A percentile compares a stretch with the other conserved stretches of the same genome.
These are phyloP conservation scores for Parasteatoda tepidariorum DNA, from an alignment of 1,140 invertebrate genomes.

Conservation along the genomic window DNA sequence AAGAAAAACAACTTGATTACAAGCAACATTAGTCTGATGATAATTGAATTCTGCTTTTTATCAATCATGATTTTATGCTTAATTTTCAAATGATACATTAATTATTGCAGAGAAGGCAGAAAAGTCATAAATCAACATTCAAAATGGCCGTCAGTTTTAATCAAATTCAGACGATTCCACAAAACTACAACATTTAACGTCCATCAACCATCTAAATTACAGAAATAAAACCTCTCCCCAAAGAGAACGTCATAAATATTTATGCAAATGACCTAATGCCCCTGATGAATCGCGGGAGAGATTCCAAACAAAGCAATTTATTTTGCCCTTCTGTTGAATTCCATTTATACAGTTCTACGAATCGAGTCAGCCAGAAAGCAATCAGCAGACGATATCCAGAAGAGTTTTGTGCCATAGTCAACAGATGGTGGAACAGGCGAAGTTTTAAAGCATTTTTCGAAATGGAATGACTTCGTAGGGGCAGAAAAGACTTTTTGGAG, in stretches of 20 bases:
- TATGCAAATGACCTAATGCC: neutral
- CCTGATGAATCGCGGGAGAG: neutral
- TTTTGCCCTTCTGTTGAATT: neutral
- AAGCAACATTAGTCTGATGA: too few species aligned
- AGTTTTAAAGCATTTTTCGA: neutral
- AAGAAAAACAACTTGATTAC: too few species aligned
- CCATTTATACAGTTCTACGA: neutral
- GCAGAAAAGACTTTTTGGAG: neutral
- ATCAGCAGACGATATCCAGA: constrained; percentile 43
- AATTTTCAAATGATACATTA: too few species aligned
- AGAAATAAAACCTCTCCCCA: neutral
- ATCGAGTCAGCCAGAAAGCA: neutral
- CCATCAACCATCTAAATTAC: neutral
- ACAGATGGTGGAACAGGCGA: neutral
- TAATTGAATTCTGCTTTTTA: too few species aligned
- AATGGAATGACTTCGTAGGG: neutral
- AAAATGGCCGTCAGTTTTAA: too few species aligned
- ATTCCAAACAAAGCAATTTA: neutral
- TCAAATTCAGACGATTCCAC: too few species aligned
- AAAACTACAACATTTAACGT: too few species aligned
- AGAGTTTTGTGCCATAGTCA: neutral
- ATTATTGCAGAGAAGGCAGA: too few species aligned
- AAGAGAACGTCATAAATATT: neutral
- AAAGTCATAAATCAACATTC: too few species aligned
- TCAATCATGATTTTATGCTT: too few species aligned